Conservation (phyloP, 1,140 invertebrate genomes). For the Atopsyche davidsoni region DNA sequence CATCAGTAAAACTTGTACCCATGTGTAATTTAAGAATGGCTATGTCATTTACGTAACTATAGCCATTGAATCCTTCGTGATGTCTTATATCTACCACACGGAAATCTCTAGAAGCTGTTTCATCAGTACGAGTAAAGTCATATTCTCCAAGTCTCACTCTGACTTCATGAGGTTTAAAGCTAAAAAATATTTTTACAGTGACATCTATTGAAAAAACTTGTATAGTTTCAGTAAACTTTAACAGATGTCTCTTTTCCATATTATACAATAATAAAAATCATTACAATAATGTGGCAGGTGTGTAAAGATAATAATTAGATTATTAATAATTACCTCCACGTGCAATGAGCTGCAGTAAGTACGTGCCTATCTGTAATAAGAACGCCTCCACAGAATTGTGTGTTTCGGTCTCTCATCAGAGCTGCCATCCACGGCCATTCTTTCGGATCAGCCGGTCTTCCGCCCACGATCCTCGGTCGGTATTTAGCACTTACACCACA, state of each 20-base stretch:
- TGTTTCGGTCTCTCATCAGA: constrained; percentile 46
- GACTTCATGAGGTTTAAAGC: constrained; percentile 55
- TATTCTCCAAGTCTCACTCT: constrained; percentile 74
- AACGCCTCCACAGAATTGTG: constrained; percentile 70
- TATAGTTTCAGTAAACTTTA: background rate
- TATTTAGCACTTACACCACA: constrained; percentile 61
- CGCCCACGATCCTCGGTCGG: constrained; percentile 53
- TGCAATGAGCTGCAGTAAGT: constrained; percentile 76
- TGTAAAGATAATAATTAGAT: background rate
- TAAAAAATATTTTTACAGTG: constrained; percentile 34
- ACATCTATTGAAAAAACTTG: background rate
- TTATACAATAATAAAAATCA: too few relatives aligned
- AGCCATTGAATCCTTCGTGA: constrained; percentile 57
- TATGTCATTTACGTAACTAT: constrained; percentile 72
- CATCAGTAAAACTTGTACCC: constrained; percentile 64
- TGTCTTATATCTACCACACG: constrained; percentile 55
- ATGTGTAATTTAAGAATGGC: constrained; percentile 67
- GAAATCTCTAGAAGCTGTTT: constrained; percentile 60
- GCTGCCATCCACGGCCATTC: constrained; percentile 83
- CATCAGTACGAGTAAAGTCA: constrained; percentile 59
- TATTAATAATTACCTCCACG: constrained; percentile 34
- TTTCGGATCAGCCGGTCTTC: constrained; percentile 56
- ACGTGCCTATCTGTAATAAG: constrained; percentile 73
- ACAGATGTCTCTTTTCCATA: background rate
- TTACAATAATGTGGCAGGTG: too few relatives aligned